Conservation (phyloP, 2,113 vertebrate genomes). For the Ondatra zibethicus region DNA sequence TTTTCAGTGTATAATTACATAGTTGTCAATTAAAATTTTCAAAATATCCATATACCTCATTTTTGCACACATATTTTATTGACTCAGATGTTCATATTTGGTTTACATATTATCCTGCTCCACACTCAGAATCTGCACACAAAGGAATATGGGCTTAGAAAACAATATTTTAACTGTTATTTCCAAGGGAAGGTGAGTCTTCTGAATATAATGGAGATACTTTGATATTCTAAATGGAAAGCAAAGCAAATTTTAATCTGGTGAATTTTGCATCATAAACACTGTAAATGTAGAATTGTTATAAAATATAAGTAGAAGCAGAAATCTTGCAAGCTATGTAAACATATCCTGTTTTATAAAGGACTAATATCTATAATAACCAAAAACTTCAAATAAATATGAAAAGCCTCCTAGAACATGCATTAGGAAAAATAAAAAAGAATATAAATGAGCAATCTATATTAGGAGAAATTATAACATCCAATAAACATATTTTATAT, state of each 20-base stretch:
- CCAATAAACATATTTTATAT: not conserved
- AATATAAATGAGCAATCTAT: not conserved
- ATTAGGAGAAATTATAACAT: not conserved
- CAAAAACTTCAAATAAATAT: constrained; percentile 41
- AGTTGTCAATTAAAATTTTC: constrained; percentile 16
- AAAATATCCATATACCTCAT: not conserved
- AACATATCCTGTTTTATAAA: not conserved
- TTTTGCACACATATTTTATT: constrained; percentile 42
- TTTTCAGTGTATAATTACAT: not conserved
- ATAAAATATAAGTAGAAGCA: constrained; percentile 9
- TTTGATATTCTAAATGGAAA: not conserved
- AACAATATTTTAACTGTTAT: not conserved
- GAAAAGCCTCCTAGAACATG: not conserved
- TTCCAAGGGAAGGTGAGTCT: not conserved
- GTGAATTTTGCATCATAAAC: not conserved
- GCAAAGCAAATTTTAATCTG: not conserved
- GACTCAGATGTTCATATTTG: not conserved
- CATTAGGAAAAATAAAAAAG: not conserved
- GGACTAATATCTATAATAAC: not conserved
- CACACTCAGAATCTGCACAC: not conserved
- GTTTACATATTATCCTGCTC: not conserved
- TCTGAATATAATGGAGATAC: not conserved
- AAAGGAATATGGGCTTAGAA: not conserved
- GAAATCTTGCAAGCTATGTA: not conserved
- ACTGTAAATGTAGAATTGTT: not conserved